Conservation (phyloP, 2,888 invertebrate species). For the Molorchus minor region DNA sequence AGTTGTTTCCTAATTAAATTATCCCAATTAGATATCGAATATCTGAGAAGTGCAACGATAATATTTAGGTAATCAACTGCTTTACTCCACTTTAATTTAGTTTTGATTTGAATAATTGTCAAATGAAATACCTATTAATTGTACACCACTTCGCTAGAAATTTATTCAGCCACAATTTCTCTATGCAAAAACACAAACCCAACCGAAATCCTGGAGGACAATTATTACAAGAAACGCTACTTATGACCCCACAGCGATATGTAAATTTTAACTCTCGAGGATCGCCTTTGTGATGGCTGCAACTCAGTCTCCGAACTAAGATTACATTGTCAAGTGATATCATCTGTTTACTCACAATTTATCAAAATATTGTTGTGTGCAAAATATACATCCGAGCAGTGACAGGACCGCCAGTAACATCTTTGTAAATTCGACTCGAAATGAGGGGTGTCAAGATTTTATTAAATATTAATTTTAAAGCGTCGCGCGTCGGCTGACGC, state of each 20-base stretch:
- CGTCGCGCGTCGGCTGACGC: background rate
- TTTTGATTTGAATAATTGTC: too few relatives aligned
- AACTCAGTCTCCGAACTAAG: conserved; percentile 27
- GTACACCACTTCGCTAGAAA: too few relatives aligned
- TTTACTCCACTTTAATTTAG: too few relatives aligned
- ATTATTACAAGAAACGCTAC: background rate
- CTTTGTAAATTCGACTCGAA: background rate
- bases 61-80: too few relatives aligned
- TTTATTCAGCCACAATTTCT: too few relatives aligned
- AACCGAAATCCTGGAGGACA: background rate
- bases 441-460: conserved; percentile 3
- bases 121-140: too few relatives aligned
- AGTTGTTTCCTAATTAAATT: conserved; percentile 15
- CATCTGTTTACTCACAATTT: conserved; percentile 54
- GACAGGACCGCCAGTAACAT: conserved; percentile 23
- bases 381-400: conserved; percentile 46
- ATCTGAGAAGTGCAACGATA: background rate
- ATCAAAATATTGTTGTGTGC: conserved; percentile 55
- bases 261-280: background rate
- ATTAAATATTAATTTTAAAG: background rate
- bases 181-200: too few relatives aligned
- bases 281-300: background rate
- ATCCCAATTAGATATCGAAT: background rate
- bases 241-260: background rate
- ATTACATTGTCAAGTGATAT: conserved; percentile 52